Evolutionary conservation across 1,140 invertebrate species (phyloP), one percentile per base, ranked within the genome.

Genomic region (Rhagoletis zephyria): DNA sequence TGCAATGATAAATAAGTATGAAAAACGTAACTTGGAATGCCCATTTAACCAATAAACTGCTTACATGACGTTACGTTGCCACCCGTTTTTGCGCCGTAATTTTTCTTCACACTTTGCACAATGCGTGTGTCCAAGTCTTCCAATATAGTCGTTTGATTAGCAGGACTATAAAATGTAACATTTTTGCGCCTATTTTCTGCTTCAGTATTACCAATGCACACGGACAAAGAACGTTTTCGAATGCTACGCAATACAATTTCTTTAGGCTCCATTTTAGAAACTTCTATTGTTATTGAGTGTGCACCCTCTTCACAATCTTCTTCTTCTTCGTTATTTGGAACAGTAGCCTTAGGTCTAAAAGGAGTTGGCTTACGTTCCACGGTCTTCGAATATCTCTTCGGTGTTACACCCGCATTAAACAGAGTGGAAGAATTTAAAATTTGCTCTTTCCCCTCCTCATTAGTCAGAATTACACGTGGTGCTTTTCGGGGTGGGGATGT

Each of bases 111-210:
- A 60, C 81, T 88, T 42, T 87, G 70, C 3, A 42, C 56, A 14
- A 88, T 87, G 1, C 85, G n/a, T n/a, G n/a, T 63, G 48, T 88
- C 88, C 1, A 88, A 19, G 59, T 89, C 87, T 14, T 85, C 86
- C 67, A 88, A 87, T 16, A 65, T 87, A 2, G 81, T 59, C 9
- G 81, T 88, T 67, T 81, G 59, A 87, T 89, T 89, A 30, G 87
- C 77, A 14, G 91, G 89, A 87, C 90, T 90, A 6, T 77, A 88
- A 64, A 92, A 92, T 1, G 89, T 87, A 3, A 92, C 91, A 3
- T 86, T 89, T 6, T 81, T 51, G 16, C 61, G 74, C n/a, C 51
- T 48, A 14, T 10, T 12, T n/a, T 85, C 60, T 7, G 12, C 45
- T 4, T 86, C 40, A 12, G 67, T 6, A 30, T 74, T 61, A 12